Conservation (phyloP, 92 coral and sea anemone species). For the Pocillopora meandrina region DNA sequence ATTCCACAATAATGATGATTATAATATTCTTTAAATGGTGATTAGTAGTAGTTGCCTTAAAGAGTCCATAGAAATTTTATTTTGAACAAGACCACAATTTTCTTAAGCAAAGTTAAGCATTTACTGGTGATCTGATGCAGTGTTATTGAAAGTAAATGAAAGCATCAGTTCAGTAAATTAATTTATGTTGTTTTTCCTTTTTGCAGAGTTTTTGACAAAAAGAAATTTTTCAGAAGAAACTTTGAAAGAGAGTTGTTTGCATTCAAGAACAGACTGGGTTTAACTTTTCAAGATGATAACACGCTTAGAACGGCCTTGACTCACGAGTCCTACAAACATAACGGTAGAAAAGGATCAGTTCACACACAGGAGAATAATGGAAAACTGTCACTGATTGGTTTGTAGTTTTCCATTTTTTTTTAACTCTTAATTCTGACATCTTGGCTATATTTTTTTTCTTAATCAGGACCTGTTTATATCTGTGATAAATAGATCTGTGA, state of each 20-base stretch:
- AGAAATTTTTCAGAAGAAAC: constrained; percentile 79
- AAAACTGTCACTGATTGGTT: constrained; percentile 85
- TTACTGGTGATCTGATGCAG: too few relatives aligned
- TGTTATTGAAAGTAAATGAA: too few relatives aligned
- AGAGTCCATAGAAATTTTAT: too few relatives aligned
- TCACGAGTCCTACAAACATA: constrained; percentile 63
- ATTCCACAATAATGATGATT: too few relatives aligned
- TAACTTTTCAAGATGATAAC: constrained; percentile 60
- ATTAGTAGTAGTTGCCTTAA: too few relatives aligned
- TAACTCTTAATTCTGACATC: constrained; percentile 3
- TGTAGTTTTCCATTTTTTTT: not conserved
- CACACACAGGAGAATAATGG: constrained; percentile 56
- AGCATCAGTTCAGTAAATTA: not conserved
- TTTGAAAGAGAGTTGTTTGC: constrained; percentile 89
- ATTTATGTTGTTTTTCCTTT: not conserved
- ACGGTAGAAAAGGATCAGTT: not conserved
- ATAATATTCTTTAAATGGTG: too few relatives aligned
- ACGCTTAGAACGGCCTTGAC: constrained; percentile 68
- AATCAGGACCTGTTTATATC: not conserved
- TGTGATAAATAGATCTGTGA: too few relatives aligned
- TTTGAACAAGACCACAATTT: too few relatives aligned
- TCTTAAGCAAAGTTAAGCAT: too few relatives aligned
- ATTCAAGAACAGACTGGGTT: constrained; percentile 80
- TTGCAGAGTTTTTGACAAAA: constrained; percentile 85
- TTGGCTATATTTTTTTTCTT: not conserved